Conservation (phyloP, 2,113 vertebrate species). For the Zosterops hypoxanthus region DNA sequence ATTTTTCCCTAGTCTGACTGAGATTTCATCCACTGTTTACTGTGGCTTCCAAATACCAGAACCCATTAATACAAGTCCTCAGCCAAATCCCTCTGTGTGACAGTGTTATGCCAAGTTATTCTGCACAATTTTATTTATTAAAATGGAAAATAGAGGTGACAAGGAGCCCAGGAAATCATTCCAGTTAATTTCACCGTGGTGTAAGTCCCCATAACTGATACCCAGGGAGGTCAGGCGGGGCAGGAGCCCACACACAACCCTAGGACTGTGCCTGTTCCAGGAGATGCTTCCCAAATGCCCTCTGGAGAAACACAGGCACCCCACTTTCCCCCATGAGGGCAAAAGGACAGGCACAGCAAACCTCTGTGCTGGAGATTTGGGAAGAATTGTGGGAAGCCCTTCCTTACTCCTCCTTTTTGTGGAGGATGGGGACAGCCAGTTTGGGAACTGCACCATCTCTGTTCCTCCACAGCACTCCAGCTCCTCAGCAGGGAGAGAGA, state of each 20-base stretch:
- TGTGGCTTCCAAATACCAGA: not conserved
- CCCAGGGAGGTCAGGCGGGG: accelerated
- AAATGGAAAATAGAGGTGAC: not conserved
- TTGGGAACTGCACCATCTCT: not conserved
- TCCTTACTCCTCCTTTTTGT: not conserved
- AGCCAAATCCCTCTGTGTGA: not conserved
- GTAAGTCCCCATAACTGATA: not conserved
- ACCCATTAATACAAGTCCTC: not conserved
- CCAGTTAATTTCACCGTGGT: not conserved
- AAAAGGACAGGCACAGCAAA: not conserved
- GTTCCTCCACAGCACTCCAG: not conserved
- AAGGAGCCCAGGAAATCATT: not conserved
- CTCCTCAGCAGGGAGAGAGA: not conserved
- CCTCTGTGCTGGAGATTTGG: not conserved
- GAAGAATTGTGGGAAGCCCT: not conserved
- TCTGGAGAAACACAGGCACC: not conserved
- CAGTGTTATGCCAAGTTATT: not conserved
- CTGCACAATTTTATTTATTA: not conserved
- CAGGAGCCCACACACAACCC: not conserved
- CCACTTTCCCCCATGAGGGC: not conserved
- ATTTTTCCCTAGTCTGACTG: not conserved
- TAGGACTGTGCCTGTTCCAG: not conserved
- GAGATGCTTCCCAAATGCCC: not conserved
- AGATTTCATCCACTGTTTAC: not conserved
- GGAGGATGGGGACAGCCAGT: not conserved